Evolutionary conservation across 2,797 vertebrate genomes (phyloP).

Genomic region (Aldrovandia affinis): DNA sequence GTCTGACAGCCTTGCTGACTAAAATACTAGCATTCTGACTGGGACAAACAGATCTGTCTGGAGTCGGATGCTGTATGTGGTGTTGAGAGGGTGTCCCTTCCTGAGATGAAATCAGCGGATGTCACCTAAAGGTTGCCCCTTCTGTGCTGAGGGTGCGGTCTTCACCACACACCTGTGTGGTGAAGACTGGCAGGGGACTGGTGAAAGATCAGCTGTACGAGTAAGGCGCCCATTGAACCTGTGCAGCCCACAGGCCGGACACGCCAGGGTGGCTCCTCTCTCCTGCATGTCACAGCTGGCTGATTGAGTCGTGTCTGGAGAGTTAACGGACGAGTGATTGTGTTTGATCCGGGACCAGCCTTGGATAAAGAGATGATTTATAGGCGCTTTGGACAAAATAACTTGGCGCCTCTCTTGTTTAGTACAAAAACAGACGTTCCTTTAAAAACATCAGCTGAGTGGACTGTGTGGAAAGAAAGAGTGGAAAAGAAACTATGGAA

Average conservation of each 20-base stretch:
- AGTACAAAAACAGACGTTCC: conserved; percentile 44
- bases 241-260: not conserved
- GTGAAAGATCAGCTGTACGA: not conserved
- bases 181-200: not conserved
- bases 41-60: not conserved
- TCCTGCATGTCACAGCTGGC: not conserved
- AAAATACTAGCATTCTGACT: not conserved
- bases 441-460: conserved; percentile 34
- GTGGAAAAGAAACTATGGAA: conserved; percentile 40
- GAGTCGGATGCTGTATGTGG: not conserved
- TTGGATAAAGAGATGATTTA: conserved; percentile 59
- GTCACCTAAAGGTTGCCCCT: not conserved
- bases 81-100: not conserved
- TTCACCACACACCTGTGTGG: not conserved
- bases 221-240: not conserved
- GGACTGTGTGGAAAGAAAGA: conserved; percentile 46
- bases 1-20: not conserved
- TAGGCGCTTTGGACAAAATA: conserved; percentile 58
- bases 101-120: not conserved
- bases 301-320: conserved; percentile 11
- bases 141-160: not conserved
- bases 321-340: conserved; percentile 7
- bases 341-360: conserved; percentile 50
- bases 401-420: conserved; percentile 50
- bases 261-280: not conserved